These are phyloP conservation scores for Conopomorpha cramerella DNA, from an alignment of 1,140 invertebrate genomes.

Conservation along the genomic window DNA sequence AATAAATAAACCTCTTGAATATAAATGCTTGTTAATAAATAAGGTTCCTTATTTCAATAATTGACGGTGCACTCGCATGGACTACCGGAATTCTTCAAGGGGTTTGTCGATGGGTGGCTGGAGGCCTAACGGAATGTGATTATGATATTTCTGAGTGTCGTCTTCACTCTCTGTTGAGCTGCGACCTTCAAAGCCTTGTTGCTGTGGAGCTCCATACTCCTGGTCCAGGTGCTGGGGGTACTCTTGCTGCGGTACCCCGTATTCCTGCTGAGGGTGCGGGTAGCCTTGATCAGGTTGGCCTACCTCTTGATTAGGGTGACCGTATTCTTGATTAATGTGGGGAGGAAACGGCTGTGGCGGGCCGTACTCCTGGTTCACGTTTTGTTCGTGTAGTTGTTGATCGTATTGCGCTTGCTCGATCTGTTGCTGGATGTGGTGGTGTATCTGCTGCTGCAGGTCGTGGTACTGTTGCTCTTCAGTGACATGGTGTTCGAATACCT, in stretches of 20 bases:
- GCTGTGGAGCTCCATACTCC: conserved; percentile 28
- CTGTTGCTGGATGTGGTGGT: conserved; percentile 6
- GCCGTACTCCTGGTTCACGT: conserved; percentile 36
- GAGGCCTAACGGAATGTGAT: conserved; percentile 42
- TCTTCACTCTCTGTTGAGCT: conserved; percentile 16
- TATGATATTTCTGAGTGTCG: conserved; percentile 23
- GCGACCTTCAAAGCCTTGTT: conserved; percentile 24
- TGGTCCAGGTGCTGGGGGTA: conserved; percentile 25
- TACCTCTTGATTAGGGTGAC: neutral
- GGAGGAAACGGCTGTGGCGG: conserved; percentile 12
- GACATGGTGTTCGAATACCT: conserved; percentile 37
- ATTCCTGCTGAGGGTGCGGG: neutral
- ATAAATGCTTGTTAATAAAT: conserved; percentile 2
- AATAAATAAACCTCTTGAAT: neutral
- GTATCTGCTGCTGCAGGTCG: conserved; percentile 6
- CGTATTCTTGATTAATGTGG: neutral
- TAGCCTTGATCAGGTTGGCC: conserved; percentile 1
- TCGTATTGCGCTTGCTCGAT: conserved; percentile 35
- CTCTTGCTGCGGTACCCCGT: conserved; percentile 12
- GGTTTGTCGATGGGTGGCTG: conserved; percentile 42
- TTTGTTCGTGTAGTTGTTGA: conserved; percentile 40
- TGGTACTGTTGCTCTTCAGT: conserved; percentile 23
- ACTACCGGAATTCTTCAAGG: conserved; percentile 40
- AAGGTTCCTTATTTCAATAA: conserved; percentile 7
- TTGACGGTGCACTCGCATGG: neutral